phyloP scores from a whole-genome alignment of 2,113 vertebrate genomes.

The Nibea coibor region DNA sequence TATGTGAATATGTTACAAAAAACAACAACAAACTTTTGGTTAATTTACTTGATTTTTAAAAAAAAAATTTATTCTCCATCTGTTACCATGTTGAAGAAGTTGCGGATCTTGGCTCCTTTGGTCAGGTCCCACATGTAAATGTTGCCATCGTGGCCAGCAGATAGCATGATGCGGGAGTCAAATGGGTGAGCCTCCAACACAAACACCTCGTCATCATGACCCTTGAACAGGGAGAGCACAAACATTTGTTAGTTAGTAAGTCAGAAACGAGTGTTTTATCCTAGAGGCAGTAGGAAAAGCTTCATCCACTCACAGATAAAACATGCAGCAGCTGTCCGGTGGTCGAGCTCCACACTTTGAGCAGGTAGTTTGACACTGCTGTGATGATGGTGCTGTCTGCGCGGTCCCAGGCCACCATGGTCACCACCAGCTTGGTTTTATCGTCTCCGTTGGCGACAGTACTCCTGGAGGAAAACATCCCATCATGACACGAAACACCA shows the following conservation, averaged over 20 bases:
- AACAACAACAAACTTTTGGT: too few species aligned
- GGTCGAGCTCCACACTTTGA: constrained; percentile 95
- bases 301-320: constrained; percentile 88
- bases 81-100: constrained; percentile 98
- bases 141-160: constrained; percentile 97
- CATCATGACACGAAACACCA: background rate
- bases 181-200: constrained; percentile 97
- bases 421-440: constrained; percentile 96
- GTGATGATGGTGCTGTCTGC: constrained; percentile 92
- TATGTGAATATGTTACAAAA: background rate
- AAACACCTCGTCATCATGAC: constrained; percentile 97
- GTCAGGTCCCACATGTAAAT: constrained; percentile 97
- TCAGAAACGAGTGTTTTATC: background rate
- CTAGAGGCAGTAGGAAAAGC: background rate
- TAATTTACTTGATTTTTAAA: background rate
- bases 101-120: constrained; percentile 95
- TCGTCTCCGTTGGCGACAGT: constrained; percentile 86
- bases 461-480: constrained; percentile 79
- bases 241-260: background rate
- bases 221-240: constrained; percentile 79
- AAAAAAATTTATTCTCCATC: too few species aligned
- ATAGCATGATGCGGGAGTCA: constrained; percentile 96
- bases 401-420: constrained; percentile 98
- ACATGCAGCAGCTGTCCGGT: constrained; percentile 94
- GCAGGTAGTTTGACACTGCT: constrained; percentile 95